Evolutionary conservation across 2,113 vertebrate species (phyloP).

Genomic region (Lamprologus speciosus): DNA sequence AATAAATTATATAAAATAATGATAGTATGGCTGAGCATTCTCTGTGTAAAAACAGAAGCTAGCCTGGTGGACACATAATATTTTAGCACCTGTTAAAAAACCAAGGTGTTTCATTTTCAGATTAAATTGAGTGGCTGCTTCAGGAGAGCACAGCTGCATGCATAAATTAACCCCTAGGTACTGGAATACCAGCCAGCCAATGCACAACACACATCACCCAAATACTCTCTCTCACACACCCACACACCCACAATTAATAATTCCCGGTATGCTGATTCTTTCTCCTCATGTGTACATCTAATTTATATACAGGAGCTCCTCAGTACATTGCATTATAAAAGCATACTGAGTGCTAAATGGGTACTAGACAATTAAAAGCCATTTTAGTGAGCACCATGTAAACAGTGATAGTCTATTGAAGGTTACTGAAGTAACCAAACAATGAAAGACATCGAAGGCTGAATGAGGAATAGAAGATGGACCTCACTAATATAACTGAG

Average conservation of each 20-base stretch:
- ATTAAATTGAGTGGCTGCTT: neutral
- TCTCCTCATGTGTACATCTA: neutral
- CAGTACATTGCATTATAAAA: neutral
- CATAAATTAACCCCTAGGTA: neutral
- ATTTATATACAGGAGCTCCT: neutral
- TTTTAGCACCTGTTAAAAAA: neutral
- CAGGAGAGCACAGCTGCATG: neutral
- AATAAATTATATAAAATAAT: neutral
- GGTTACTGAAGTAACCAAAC: neutral
- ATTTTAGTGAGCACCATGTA: neutral
- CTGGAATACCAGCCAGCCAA: neutral
- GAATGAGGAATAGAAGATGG: neutral
- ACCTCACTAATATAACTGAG: neutral
- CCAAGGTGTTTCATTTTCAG: neutral
- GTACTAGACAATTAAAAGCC: neutral
- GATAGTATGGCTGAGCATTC: neutral
- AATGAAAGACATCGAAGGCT: neutral
- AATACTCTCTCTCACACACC: neutral
- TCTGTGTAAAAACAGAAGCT: neutral
- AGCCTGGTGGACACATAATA: neutral
- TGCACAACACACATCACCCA: neutral
- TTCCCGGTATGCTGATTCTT: neutral
- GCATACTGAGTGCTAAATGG: neutral
- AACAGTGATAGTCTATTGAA: neutral
- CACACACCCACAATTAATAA: neutral